Evolutionary conservation across 2,113 vertebrate genomes (phyloP), one percentile per base, ranked within the genome.

Genomic region (Ciconia maguari): DNA sequence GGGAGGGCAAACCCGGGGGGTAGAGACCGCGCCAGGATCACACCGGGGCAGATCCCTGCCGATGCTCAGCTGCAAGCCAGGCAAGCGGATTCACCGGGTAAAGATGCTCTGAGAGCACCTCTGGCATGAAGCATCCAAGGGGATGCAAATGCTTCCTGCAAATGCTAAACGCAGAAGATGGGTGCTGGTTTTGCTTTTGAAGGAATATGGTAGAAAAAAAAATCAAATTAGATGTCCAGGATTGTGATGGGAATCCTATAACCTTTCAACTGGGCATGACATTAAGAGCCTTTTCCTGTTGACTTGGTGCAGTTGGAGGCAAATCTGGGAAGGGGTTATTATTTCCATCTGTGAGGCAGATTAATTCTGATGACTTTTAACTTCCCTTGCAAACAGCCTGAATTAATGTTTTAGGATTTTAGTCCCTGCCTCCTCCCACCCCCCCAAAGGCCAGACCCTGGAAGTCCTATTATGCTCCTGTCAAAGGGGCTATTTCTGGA

Each of bases 401-500:
- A 95, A 97, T 97, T 94, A 96, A 95, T 95, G 94, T 95, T 95
- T 94, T 89, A 96, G 95, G 87, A 88, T 94, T 95, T 94, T 62
- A 92, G 89, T 81, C 66, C 83, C 38, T 90, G 68, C 90, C 75
- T 92, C 52, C 46, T 71, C 75, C 65, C 12, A 2, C 46, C 52
- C n/a, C 48, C 20, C 6, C 51, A 78, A 94, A 96, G 91, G 94
- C 94, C 89, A 81, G 87, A 83, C 93, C 91, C 85, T 96, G 93
- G 91, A 94, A 95, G 92, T 94, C 66, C 95, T 81, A 83, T 96
- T 96, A 94, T 93, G 77, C 85, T 95, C 76, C 76, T 96, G 96
- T 96, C 96, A 96, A 94, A 89, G 85, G 83, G 87, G 58, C 92
- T 97, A 97, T 97, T 97, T 97, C 95, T 96, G 95, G 96, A 97